Percentiles rank a stretch among this genome's conserved stretches.
phyloP scores from a whole-genome alignment of 2,888 invertebrate species.

The Germaria angustata region DNA sequence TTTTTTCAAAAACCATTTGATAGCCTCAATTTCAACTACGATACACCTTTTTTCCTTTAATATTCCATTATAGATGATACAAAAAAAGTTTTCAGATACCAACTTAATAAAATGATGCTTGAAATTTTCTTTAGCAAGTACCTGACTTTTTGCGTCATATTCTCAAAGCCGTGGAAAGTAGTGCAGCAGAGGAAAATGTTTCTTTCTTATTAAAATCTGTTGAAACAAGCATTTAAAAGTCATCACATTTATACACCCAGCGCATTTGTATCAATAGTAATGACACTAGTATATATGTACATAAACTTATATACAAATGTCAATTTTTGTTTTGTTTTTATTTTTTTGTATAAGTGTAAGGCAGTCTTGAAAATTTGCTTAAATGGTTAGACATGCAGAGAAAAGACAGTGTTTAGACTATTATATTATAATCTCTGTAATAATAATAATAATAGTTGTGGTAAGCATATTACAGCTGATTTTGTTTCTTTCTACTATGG shows the following conservation, averaged over 20 bases:
- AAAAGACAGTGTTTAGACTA: no score
- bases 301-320: background rate
- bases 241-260: conserved; percentile 6
- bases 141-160: background rate
- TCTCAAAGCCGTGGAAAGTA: background rate
- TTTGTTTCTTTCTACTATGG: no score
- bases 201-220: conserved; percentile 27
- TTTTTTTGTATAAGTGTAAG: background rate
- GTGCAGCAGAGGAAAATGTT: background rate
- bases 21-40: conserved; percentile 26
- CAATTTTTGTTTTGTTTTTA: no score
- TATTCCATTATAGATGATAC: conserved; percentile 15
- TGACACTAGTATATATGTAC: background rate
- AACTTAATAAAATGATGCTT: conserved; percentile 23
- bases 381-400: no score
- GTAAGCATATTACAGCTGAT: no score
- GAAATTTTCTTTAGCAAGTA: conserved; percentile 3
- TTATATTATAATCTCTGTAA: no score
- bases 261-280: conserved; percentile 16
- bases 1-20: background rate
- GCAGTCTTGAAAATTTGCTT: no score
- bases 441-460: no score
- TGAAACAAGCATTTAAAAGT: conserved; percentile 15
- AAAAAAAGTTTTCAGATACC: conserved; percentile 6
- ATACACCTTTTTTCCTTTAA: background rate